phyloP scores from a whole-genome alignment of 2,113 vertebrate species.

The Rhea americana region DNA sequence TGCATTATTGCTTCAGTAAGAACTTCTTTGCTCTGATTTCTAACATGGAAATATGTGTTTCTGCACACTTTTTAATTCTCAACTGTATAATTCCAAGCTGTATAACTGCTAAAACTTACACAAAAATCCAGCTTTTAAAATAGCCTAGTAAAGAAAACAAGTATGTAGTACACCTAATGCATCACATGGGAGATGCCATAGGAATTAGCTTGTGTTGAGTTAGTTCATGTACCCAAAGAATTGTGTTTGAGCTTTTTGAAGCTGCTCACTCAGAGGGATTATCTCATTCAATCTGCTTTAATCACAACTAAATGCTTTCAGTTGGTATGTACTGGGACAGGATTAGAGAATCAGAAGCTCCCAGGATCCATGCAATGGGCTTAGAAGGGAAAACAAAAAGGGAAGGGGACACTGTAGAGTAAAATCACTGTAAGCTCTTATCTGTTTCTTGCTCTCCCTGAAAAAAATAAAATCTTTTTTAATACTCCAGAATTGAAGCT shows the following conservation, averaged over 20 bases:
- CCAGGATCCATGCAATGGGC: conserved; percentile 59
- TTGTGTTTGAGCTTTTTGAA: conserved; percentile 82
- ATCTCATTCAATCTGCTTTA: conserved; percentile 89
- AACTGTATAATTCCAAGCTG: not conserved
- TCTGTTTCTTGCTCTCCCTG: not conserved
- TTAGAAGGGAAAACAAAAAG: not conserved
- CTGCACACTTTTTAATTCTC: not conserved
- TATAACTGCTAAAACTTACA: not conserved
- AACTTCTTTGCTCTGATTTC: not conserved
- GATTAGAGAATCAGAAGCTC: conserved; percentile 76
- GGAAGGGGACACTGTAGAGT: not conserved
- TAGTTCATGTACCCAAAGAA: conserved; percentile 77
- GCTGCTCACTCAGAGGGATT: conserved; percentile 86
- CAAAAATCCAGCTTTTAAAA: conserved; percentile 5
- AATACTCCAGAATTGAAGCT: not conserved
- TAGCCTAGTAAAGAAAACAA: conserved; percentile 40
- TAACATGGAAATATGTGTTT: not conserved
- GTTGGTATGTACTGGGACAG: conserved; percentile 76
- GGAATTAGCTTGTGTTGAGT: conserved; percentile 78
- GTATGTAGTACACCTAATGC: not conserved
- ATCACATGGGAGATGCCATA: conserved; percentile 66
- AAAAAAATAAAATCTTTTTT: not conserved
- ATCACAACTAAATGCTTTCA: conserved; percentile 89
- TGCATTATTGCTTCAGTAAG: not conserved
- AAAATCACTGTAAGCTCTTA: not conserved